Conservation (phyloP, 2,113 vertebrate species). For the Syngnathus scovelli region DNA sequence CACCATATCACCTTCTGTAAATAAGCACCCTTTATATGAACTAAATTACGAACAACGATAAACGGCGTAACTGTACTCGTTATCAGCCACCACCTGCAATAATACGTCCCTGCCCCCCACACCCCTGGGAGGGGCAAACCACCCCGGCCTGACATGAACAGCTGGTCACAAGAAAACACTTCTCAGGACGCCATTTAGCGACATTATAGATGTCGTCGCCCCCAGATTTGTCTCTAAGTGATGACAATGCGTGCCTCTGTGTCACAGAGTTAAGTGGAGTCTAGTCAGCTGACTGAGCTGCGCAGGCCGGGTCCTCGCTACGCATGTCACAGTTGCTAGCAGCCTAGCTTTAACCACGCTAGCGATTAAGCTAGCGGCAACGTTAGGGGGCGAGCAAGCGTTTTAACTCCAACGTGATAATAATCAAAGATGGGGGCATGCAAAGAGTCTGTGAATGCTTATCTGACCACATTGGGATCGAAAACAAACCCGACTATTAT, state of each 20-base stretch:
- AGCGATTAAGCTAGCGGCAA: slow-evolving; percentile 43
- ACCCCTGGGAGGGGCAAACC: slow-evolving; percentile 46
- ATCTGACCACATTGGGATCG: background rate
- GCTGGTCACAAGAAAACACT: background rate
- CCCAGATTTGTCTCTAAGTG: slow-evolving; percentile 40
- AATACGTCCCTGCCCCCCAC: slow-evolving; percentile 8
- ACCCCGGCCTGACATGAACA: background rate
- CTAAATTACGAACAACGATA: background rate
- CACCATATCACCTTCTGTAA: background rate
- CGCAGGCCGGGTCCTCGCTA: slow-evolving; percentile 56
- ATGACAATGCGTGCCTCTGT: slow-evolving; percentile 41
- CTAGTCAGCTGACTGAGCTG: slow-evolving; percentile 57
- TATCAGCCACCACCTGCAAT: slow-evolving; percentile 49
- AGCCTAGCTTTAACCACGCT: slow-evolving; percentile 20
- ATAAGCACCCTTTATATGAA: background rate
- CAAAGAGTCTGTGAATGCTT: background rate
- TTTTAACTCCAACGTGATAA: background rate
- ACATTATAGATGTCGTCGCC: background rate
- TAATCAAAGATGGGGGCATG: background rate
- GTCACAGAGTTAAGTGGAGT: slow-evolving; percentile 37
- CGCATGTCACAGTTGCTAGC: slow-evolving; percentile 52
- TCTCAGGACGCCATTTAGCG: background rate
- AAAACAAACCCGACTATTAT: background rate
- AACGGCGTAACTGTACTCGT: background rate
- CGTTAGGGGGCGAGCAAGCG: slow-evolving; percentile 20